These are phyloP conservation scores for Pachymerium ferrugineum DNA, from an alignment of 2,888 invertebrate genomes.

Conservation along the genomic window DNA sequence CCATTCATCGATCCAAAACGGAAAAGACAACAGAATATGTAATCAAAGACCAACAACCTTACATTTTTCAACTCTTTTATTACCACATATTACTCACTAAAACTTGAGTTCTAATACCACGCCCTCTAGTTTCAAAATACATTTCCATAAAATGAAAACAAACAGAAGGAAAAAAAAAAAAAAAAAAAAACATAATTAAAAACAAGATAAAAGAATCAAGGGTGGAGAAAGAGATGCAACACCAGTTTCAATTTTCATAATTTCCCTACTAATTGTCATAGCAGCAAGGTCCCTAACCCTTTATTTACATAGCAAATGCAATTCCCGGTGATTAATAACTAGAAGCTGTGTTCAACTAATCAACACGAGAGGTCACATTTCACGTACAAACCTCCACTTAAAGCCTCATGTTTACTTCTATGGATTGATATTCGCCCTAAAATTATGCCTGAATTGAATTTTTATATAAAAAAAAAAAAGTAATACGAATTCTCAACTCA, in stretches of 20 bases:
- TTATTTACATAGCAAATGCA: background rate
- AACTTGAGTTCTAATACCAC: background rate
- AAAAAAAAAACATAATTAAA: background rate
- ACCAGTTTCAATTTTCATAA: background rate
- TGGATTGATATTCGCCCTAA: background rate
- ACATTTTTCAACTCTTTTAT: slow-evolving; percentile 10
- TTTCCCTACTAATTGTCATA: no score
- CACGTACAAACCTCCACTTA: background rate
- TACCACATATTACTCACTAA: background rate
- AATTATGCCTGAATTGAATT: background rate
- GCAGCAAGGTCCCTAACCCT: background rate
- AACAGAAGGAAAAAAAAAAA: background rate
- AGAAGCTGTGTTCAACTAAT: background rate
- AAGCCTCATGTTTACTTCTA: background rate
- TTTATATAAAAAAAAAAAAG: no score
- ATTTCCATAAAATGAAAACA: background rate
- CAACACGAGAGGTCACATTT: background rate
- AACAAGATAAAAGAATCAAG: background rate
- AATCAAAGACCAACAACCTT: slow-evolving; percentile 10
- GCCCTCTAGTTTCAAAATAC: background rate
- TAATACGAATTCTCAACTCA: no score
- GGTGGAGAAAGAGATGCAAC: background rate
- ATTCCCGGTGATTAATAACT: background rate
- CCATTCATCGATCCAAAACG: background rate
- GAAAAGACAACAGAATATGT: slow-evolving; percentile 8